Conservation (phyloP, 1,140 invertebrate genomes). For the Melipona quadrifasciata region DNA sequence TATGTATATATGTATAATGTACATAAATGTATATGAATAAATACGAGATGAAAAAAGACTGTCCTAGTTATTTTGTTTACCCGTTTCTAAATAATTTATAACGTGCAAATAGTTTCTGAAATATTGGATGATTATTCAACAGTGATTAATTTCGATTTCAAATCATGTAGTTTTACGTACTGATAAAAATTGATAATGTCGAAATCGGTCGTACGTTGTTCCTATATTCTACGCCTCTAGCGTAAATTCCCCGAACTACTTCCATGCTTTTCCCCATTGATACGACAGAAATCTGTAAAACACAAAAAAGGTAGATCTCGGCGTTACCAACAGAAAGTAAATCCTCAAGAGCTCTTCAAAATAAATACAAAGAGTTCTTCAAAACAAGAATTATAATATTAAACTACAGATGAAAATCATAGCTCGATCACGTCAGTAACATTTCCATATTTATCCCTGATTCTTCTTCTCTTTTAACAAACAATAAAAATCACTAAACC, state of each 20-base stretch:
- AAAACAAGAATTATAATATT: too few species aligned
- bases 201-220: not conserved
- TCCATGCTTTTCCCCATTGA: not conserved
- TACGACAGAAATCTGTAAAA: conserved; percentile 11
- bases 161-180: not conserved
- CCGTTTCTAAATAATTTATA: not conserved
- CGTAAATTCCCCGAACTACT: not conserved
- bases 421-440: not conserved
- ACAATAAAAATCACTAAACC: too few species aligned
- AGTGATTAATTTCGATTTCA: not conserved
- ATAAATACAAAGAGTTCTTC: too few species aligned
- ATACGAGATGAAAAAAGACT: not conserved
- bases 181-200: not conserved
- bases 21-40: not conserved
- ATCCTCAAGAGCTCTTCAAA: too few species aligned
- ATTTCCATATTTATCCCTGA: not conserved
- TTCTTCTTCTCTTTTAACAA: too few species aligned
- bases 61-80: not conserved
- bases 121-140: too few species aligned
- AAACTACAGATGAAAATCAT: not conserved
- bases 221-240: not conserved
- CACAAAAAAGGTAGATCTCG: not conserved
- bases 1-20: too few species aligned
- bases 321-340: not conserved
- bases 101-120: not conserved